Percentiles rank a stretch among this genome's conserved stretches.
These are phyloP conservation scores for Zygaena filipendulae DNA, from an alignment of 2,888 invertebrate genomes.

Conservation along the genomic window DNA sequence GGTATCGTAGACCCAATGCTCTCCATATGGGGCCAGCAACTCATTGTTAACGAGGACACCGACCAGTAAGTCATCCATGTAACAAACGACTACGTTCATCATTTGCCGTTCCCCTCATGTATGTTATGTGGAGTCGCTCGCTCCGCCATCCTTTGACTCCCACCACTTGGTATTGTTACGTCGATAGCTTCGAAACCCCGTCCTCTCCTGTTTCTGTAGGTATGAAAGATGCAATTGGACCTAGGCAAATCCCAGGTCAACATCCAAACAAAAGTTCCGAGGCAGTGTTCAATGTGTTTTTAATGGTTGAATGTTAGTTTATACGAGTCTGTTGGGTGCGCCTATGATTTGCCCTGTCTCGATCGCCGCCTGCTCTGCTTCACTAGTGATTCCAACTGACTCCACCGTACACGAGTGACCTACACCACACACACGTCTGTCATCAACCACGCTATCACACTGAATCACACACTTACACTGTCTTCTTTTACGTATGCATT, in stretches of 20 bases:
- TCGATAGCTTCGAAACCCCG: conserved; percentile 34
- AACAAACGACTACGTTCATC: conserved; percentile 39
- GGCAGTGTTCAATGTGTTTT: conserved; percentile 24
- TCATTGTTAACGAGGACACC: conserved; percentile 97
- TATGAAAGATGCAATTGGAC: too few relatives aligned
- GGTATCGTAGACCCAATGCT: conserved; percentile 99
- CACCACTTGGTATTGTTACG: conserved; percentile 43
- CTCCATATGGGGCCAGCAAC: conserved; percentile 98
- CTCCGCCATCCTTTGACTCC: conserved; percentile 46
- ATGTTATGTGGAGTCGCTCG: conserved; percentile 39
- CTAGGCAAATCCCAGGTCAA: too few relatives aligned
- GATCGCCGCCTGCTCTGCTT: conserved; percentile 23
- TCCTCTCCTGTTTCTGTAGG: too few relatives aligned
- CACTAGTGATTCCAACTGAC: conserved; percentile 17
- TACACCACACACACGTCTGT: neutral
- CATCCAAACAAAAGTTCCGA: conserved; percentile 25
- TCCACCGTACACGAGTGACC: neutral
- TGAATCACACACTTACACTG: conserved; percentile 16
- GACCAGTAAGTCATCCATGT: conserved; percentile 88
- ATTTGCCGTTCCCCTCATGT: conserved; percentile 26
- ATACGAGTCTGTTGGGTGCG: neutral
- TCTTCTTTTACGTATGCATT: conserved; percentile 15
- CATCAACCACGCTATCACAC: conserved; percentile 5
- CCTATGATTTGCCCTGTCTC: conserved; percentile 17
- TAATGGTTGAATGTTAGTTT: too few relatives aligned